Base-by-base conservation (phyloP, 2,888 invertebrate genomes). In the Trissolcus brochymenae region DNA sequence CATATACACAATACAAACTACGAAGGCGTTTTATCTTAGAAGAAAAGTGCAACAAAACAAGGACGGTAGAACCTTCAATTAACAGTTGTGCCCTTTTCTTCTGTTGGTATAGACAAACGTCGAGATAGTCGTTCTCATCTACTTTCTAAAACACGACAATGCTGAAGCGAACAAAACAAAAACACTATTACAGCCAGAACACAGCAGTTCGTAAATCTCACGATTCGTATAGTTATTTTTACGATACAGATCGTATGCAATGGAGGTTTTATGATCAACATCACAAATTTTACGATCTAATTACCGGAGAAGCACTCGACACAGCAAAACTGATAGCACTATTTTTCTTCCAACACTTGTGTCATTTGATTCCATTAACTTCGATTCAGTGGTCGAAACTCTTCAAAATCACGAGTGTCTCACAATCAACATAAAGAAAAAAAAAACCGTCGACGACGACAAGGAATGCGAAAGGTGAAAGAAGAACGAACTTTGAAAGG, bases 401-500 rank as follows among this genome's bases (percentile, higher is more conserved):
- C 35, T 40, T 55, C 14, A 55, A 40, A 55, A 55, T 55, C 46
- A 11, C 55, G 55, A 16, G n/a, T 7, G 25, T 53, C 1, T 6
- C 14, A n/a, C n/a, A 29, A 25, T 25, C 4, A 40, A 40, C 1
- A 40, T 13, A 14, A 40, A 11, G 7, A 13, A 35, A 55, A 17
- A 40, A 7, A 40, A 2, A n/a, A n/a, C n/a, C n/a, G n/a, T n/a
- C 2, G 9, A 35, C 35, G 35, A 11, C 35, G 35, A 11, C 35
- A 35, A 35, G n/a, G 46, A 16, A 46, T 46, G 46, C 16, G 21
- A 57, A 53, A 55, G 11, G 46, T 59, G 43, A 43, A 40, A 21
- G 17, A 53, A 54, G 78, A 62, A 68, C 51, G 57, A 70, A 67
- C 59, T 35, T 35, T 70, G 66, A 49, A 56, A 55, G 46, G 53